These are phyloP conservation scores for Puntigrus tetrazona DNA, from an alignment of 2,113 vertebrate genomes.

Conservation along the genomic window DNA sequence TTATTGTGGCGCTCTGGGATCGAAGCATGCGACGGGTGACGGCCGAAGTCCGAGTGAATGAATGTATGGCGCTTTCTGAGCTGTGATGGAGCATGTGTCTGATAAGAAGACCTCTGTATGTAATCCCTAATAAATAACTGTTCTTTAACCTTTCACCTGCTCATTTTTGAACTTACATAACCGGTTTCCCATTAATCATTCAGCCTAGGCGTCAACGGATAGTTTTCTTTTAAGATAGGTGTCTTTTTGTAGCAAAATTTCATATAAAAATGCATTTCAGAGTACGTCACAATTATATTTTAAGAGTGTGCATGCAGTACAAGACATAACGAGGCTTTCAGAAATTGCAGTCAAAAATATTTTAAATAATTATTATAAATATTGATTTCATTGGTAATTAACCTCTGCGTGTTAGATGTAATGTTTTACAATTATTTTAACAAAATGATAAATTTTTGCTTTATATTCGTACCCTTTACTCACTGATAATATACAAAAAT, in stretches of 20 bases:
- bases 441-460: no score
- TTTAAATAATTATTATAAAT: not conserved
- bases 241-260: no score
- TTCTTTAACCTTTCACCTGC: conserved; percentile 36
- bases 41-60: conserved; percentile 34
- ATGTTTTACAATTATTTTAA: not conserved
- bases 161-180: not conserved
- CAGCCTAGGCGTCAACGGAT: not conserved
- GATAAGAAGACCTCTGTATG: conserved; percentile 54
- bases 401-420: not conserved
- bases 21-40: not conserved
- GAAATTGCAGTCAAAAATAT: not conserved
- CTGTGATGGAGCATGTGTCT: conserved; percentile 60
- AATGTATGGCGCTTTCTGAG: conserved; percentile 60
- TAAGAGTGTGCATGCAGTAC: no score
- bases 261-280: not conserved
- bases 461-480: no score
- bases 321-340: not conserved
- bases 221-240: no score
- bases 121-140: conserved; percentile 65
- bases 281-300: not conserved
- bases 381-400: not conserved
- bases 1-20: conserved; percentile 5
- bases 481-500: no score
- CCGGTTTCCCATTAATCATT: not conserved